Conservation (phyloP, 2,113 vertebrate species). For the Ranitomeya imitator region DNA sequence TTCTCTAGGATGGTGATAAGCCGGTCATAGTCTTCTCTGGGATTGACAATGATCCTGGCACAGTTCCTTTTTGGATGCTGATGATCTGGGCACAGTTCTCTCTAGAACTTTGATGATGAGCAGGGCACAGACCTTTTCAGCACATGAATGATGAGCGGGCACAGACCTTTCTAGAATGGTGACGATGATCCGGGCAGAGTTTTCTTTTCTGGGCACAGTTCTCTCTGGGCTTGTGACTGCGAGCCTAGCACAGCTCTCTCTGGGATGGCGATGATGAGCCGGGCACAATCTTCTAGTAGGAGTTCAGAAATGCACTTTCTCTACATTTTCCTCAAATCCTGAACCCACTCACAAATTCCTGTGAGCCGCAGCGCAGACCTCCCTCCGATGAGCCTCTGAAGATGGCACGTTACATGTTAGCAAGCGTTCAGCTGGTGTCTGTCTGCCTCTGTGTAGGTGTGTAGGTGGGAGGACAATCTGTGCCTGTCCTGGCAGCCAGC, state of each 20-base stretch:
- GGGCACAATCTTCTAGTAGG: slow-evolving; percentile 27
- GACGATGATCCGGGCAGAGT: neutral
- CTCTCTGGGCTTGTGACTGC: neutral
- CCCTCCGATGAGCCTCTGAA: slow-evolving; percentile 25
- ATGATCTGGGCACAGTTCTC: neutral
- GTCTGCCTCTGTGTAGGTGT: slow-evolving; percentile 57
- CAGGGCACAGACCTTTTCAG: neutral
- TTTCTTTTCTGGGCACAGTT: neutral
- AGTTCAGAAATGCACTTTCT: slow-evolving; percentile 53
- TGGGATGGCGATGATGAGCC: neutral
- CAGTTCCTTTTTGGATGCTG: neutral
- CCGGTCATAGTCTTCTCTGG: neutral
- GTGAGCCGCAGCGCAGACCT: neutral
- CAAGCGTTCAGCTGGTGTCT: slow-evolving; percentile 39
- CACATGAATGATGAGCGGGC: neutral
- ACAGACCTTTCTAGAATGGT: neutral
- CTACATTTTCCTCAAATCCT: slow-evolving; percentile 33
- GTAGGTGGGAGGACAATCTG: slow-evolving; percentile 54
- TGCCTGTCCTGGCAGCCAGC: slow-evolving; percentile 38
- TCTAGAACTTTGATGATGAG: neutral
- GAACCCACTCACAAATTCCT: slow-evolving; percentile 54
- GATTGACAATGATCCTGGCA: neutral
- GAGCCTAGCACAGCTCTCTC: neutral
- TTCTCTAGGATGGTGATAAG: neutral
- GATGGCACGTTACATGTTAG: slow-evolving; percentile 44